Conservation (phyloP, 92 coral and sea anemone genomes). For the Metridium senile region DNA sequence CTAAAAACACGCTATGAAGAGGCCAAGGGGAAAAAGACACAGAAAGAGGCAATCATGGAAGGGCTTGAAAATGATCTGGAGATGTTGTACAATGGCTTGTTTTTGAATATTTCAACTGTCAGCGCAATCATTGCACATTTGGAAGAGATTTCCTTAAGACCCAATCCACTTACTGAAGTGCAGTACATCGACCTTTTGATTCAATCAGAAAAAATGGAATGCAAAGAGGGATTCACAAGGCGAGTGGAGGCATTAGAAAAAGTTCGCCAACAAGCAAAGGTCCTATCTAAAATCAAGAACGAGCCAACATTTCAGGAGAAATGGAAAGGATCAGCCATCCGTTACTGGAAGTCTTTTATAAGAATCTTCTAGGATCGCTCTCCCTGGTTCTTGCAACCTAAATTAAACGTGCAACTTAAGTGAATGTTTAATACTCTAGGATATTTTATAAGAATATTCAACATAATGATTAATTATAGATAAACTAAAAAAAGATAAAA, state of each 20-base stretch:
- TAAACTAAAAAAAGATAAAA: too few species aligned
- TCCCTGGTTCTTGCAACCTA: too few species aligned
- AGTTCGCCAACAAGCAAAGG: constrained; percentile 28
- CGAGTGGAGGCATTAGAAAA: constrained; percentile 20
- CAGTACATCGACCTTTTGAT: constrained; percentile 47
- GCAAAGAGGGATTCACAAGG: constrained; percentile 34
- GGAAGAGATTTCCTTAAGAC: constrained; percentile 43
- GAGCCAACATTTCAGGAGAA: not conserved
- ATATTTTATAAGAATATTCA: too few species aligned
- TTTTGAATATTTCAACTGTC: not conserved
- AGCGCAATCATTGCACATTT: not conserved
- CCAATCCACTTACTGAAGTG: constrained; percentile 39
- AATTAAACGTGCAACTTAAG: too few species aligned
- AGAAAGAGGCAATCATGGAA: not conserved
- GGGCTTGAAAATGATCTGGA: not conserved
- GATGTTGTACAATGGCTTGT: not conserved
- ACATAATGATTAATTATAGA: too few species aligned
- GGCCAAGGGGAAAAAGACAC: constrained; percentile 4
- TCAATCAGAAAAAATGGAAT: constrained; percentile 31
- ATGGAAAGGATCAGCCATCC: not conserved
- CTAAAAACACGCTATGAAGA: constrained; percentile 10
- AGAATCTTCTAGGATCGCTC: too few species aligned
- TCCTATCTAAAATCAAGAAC: not conserved
- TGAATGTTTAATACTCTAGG: too few species aligned
- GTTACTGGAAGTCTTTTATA: too few species aligned